Evolutionary conservation across 2,113 vertebrate genomes (phyloP), one percentile per base, ranked within the genome.

Genomic region (Macheiramphus alcinus): DNA sequence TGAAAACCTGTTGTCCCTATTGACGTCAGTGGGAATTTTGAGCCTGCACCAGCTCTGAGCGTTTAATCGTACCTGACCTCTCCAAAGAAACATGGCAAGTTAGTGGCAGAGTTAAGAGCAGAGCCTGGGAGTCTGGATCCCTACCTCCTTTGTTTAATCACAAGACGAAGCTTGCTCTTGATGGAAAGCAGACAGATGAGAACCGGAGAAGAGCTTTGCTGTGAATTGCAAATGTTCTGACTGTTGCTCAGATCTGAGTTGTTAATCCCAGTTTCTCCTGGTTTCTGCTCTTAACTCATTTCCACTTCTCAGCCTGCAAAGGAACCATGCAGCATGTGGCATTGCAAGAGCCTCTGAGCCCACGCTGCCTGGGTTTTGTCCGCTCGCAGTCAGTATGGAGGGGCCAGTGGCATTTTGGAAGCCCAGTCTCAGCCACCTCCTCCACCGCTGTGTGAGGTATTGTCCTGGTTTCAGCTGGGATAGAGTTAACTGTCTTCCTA

Each of bases 301-400:
- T 27, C 75, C 75, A 42, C 4, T 2, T 67, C 73, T 59, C 52
- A 36, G 80, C 53, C 70, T 31, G 67, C 53, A 7, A 14, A 34
- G 58, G 36, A 22, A 25, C 34, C 6, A 0, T 0, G 5, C 19
- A n/a, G 55, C 0, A 5, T 4, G 21, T 38, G 68, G 52, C 45
- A 53, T 25, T 38, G 18, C 36, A 17, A 29, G 43, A 43, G 23
- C 7, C 58, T 38, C 80, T 6, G 61, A 80, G 55, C 26, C 80
- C 32, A 20, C 13, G 2, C n/a, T 34, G 20, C 13, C 16, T 10
- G 31, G 58, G 36, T 13, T 38, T 15, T 85, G 3, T n/a, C 74
- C 0, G 3, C 47, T 53, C 10, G 2, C 34, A 7, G 21, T 10
- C 17, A 10, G 8, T 36, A 7, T 2, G 14, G 16, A 68, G 26